A percentile compares a stretch with the other conserved stretches of the same genome.
phyloP scores from a whole-genome alignment of 2,113 vertebrate species.

The Gnathonemus longibarbis region DNA sequence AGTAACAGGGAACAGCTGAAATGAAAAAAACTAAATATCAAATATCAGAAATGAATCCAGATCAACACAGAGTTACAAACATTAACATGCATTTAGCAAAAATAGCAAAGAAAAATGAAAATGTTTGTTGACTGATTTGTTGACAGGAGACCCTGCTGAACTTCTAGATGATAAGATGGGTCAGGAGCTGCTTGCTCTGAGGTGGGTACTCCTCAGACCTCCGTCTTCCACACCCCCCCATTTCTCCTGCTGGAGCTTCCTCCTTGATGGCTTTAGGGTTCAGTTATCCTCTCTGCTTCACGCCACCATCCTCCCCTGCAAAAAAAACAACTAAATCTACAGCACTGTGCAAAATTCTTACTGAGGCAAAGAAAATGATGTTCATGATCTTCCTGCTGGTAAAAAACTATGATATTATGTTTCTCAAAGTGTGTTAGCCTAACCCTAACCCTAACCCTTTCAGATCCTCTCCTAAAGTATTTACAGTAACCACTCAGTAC shows the following conservation, averaged over 20 bases:
- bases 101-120: neutral
- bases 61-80: neutral
- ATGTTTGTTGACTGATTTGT: constrained; percentile 21
- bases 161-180: constrained; percentile 68
- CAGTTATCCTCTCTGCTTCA: neutral
- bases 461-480: neutral
- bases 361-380: neutral
- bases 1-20: neutral
- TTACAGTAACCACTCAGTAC: neutral
- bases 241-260: neutral
- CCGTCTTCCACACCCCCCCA: neutral
- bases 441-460: neutral
- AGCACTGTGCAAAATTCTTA: neutral
- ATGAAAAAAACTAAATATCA: neutral
- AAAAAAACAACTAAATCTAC: neutral
- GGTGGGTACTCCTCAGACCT: constrained; percentile 58
- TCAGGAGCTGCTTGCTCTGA: constrained; percentile 69
- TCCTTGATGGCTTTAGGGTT: neutral
- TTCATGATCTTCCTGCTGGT: neutral
- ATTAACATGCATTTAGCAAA: neutral
- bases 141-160: constrained; percentile 69
- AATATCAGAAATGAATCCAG: neutral
- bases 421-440: neutral
- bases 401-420: neutral
- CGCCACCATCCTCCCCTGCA: neutral